Evolutionary conservation across 2,888 invertebrate genomes (phyloP).

Genomic region (Deilephila porcellus): DNA sequence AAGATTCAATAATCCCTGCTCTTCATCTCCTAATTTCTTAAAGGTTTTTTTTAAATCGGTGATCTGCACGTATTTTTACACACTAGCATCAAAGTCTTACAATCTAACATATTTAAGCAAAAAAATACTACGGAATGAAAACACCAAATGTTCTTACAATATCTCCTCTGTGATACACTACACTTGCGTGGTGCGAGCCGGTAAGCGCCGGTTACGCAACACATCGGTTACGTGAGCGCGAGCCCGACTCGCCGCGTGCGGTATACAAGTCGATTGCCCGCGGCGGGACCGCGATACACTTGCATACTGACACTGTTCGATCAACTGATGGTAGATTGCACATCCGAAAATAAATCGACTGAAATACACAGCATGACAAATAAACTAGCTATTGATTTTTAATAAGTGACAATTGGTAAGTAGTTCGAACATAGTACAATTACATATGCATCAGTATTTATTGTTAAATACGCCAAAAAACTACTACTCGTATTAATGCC

Average conservation of each 20-base stretch:
- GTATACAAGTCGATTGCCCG: slow-evolving; percentile 19
- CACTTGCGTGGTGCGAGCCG: background rate
- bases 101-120: background rate
- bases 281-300: background rate
- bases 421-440: too few species aligned
- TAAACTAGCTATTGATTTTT: background rate
- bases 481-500: too few species aligned
- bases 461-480: too few species aligned
- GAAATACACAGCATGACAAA: background rate
- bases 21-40: too few species aligned
- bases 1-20: too few species aligned
- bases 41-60: too few species aligned
- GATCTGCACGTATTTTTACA: too few species aligned
- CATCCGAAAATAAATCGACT: background rate
- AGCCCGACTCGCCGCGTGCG: background rate
- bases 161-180: background rate
- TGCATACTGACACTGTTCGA: slow-evolving; percentile 12
- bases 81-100: too few species aligned
- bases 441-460: too few species aligned
- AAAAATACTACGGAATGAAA: background rate
- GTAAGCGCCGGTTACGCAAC: slow-evolving; percentile 3
- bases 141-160: background rate
- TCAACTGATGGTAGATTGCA: background rate
- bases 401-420: too few species aligned
- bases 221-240: slow-evolving; percentile 9